phyloP scores from a whole-genome alignment of 2,888 invertebrate genomes.

The Dysmachus trigonus region DNA sequence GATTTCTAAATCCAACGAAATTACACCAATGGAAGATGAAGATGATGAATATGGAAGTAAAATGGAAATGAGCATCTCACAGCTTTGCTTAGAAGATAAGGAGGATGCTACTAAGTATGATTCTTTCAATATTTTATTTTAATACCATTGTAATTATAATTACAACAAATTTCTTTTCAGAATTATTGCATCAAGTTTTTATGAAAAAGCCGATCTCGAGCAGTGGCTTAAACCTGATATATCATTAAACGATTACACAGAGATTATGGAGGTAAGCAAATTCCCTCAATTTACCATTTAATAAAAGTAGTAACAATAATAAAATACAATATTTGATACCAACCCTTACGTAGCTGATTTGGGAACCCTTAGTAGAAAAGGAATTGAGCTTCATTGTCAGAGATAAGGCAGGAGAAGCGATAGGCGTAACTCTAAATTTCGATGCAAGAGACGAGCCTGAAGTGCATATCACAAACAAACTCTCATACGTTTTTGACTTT shows the following conservation, averaged over 20 bases:
- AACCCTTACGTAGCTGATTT: constrained; percentile 66
- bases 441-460: constrained; percentile 84
- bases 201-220: constrained; percentile 86
- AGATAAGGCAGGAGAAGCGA: constrained; percentile 66
- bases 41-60: constrained; percentile 57
- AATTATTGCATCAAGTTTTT: constrained; percentile 86
- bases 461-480: constrained; percentile 72
- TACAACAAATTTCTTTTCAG: constrained; percentile 64
- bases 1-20: constrained; percentile 63
- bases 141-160: constrained; percentile 16
- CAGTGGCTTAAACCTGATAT: constrained; percentile 79
- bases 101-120: constrained; percentile 76
- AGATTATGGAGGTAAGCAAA: constrained; percentile 68
- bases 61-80: constrained; percentile 58
- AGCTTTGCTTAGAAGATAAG: constrained; percentile 68
- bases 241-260: constrained; percentile 73
- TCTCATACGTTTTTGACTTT: constrained; percentile 79
- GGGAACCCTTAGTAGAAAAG: constrained; percentile 75
- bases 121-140: constrained; percentile 7
- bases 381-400: constrained; percentile 78
- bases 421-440: constrained; percentile 82
- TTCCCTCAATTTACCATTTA: not conserved
- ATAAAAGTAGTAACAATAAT: not conserved
- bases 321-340: not conserved
- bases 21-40: constrained; percentile 56